Evolutionary conservation across 2,113 vertebrate species (phyloP), one percentile per base, ranked within the genome.

Genomic region (Herpetotheres cachinnans): DNA sequence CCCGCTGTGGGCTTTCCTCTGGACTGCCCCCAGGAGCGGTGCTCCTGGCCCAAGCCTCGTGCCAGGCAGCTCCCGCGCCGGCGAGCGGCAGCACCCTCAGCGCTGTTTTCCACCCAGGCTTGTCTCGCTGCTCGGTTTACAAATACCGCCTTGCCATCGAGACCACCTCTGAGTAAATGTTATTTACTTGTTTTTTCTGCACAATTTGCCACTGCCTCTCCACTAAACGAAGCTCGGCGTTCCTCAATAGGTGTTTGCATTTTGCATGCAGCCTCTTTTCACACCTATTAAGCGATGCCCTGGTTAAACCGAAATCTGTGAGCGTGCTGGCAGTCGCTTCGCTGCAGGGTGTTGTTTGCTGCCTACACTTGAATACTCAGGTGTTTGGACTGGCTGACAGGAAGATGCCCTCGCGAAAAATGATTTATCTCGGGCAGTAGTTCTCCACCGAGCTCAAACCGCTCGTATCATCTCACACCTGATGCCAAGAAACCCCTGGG

Each of bases 1-100:
- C 29, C 25, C 0, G 1, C 2, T 2, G 24, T 27, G n/a, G 32
- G 10, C 5, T 50, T 74, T 21, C 42, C 61, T 74, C 47, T 25
- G 20, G n/a, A 38, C 46, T 22, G 29, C 3, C 13, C 24, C 30
- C 17, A 1, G 38, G 38, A 55, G 13, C 0, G 5, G 6, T 19
- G 8, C 16, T 40, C 16, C 30, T 15, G 13, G 6, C 58, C 32
- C 44, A 24, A 9, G 19, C 7, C 36, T 27, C 0, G 0, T 9
- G 29, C 26, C 65, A n/a, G 32, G 47, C 50, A 65, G 18, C 46
- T 54, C 40, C 40, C 12, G 18, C 10, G 11, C 17, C 0, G 1
- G 29, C 6, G 9, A 89, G 52, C 3, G 4, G 42, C 44, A 79
- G 56, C 66, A 56, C 38, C 76, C 52, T 67, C 82, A 7, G 62